Percentiles rank a stretch among this genome's conserved stretches.
Evolutionary conservation across 2,113 vertebrate genomes (phyloP).

Genomic region (Prionailurus bengalensis): DNA sequence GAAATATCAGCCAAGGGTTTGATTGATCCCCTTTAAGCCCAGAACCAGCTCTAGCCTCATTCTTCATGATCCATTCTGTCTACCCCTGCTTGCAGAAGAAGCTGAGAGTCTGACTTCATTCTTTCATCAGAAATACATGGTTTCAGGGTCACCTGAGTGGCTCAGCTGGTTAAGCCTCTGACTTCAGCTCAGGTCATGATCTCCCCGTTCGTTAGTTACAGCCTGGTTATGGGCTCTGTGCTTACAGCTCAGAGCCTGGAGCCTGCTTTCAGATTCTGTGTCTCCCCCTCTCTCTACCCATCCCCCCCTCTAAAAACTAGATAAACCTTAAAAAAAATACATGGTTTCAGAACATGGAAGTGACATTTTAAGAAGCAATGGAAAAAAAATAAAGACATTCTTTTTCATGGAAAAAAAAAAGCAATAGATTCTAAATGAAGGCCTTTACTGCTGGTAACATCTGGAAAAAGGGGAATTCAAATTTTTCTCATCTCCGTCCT

Average conservation of each 20-base stretch:
- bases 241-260: too few relatives aligned
- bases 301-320: too few relatives aligned
- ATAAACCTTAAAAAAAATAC: too few relatives aligned
- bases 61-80: neutral
- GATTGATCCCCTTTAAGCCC: neutral
- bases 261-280: too few relatives aligned
- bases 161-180: too few relatives aligned
- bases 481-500: neutral
- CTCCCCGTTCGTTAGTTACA: too few relatives aligned
- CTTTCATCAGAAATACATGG: neutral
- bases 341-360: too few relatives aligned
- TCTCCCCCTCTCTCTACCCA: too few relatives aligned
- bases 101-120: neutral
- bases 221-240: too few relatives aligned
- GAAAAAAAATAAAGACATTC: too few relatives aligned
- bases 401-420: neutral
- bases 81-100: neutral
- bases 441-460: neutral
- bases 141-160: neutral
- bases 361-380: too few relatives aligned
- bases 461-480: neutral
- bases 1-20: neutral
- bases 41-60: neutral
- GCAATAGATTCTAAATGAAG: conserved; percentile 16
- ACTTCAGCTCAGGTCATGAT: too few relatives aligned